phyloP scores from a whole-genome alignment of 1,140 invertebrate species.

The Rhagoletis zephyria region DNA sequence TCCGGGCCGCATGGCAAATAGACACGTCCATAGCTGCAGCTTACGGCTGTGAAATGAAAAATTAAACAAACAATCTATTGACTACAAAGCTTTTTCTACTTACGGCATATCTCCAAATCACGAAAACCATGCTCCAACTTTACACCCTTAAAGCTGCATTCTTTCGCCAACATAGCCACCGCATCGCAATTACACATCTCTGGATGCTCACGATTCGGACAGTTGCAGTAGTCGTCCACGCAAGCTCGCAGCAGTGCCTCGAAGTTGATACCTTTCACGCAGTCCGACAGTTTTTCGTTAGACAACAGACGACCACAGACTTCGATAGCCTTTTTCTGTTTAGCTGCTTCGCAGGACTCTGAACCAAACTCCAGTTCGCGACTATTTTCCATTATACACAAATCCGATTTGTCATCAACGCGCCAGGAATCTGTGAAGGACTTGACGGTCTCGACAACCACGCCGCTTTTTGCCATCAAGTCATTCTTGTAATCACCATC shows the following conservation, averaged over 20 bases:
- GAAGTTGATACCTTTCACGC: constrained; percentile 76
- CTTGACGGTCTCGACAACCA: constrained; percentile 64
- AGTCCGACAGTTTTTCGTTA: constrained; percentile 79
- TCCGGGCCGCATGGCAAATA: constrained; percentile 81
- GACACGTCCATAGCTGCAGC: constrained; percentile 79
- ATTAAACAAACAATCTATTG: background rate
- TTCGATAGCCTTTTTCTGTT: constrained; percentile 75
- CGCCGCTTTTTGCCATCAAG: constrained; percentile 78
- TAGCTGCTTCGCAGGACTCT: constrained; percentile 64
- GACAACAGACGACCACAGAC: constrained; percentile 79
- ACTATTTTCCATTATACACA: constrained; percentile 68
- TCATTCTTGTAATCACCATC: constrained; percentile 83
- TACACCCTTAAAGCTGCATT: constrained; percentile 81
- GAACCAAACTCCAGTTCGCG: constrained; percentile 65
- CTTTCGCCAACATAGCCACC: constrained; percentile 83
- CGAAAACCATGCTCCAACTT: constrained; percentile 81
- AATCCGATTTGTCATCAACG: constrained; percentile 73
- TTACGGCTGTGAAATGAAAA: constrained; percentile 75
- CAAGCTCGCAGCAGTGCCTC: constrained; percentile 77
- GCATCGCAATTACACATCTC: constrained; percentile 83
- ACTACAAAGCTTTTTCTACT: constrained; percentile 72
- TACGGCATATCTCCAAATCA: constrained; percentile 83
- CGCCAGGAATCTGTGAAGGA: constrained; percentile 78
- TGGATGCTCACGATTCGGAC: constrained; percentile 74
- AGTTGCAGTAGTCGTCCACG: constrained; percentile 85